Evolutionary conservation across 23 tunicate genomes (phyloP).

Genomic region (Trididemnum nubilum): DNA sequence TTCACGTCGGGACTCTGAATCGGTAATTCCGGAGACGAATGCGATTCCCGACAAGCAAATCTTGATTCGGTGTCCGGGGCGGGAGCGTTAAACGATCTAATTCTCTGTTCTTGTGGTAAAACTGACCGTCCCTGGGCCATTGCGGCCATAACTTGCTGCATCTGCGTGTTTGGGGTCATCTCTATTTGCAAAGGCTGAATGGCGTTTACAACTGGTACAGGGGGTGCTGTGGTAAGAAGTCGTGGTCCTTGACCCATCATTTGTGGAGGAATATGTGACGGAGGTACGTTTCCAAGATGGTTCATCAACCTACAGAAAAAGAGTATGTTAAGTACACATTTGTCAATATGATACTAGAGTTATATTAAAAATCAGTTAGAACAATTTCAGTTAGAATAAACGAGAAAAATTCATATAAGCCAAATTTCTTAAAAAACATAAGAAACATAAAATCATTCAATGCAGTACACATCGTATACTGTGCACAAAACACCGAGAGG

Average conservation of each 20-base stretch:
- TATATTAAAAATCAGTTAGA: neutral
- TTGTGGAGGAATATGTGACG: conserved; percentile 34
- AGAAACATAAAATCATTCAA: no score
- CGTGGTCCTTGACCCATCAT: conserved; percentile 45
- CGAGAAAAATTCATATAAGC: no score
- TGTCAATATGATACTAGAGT: no score
- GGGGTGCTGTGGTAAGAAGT: conserved; percentile 63
- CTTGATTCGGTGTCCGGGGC: conserved; percentile 7
- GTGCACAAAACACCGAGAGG: no score
- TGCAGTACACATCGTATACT: no score
- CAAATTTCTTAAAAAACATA: no score
- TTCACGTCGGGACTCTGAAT: neutral
- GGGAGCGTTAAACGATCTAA: neutral
- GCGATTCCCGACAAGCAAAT: neutral
- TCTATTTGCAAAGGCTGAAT: conserved; percentile 66
- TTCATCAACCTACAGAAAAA: conserved; percentile 58
- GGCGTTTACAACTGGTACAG: conserved; percentile 52
- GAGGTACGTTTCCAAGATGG: conserved; percentile 71
- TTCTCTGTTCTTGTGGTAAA: neutral
- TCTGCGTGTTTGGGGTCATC: conserved; percentile 69
- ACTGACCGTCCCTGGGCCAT: conserved; percentile 45
- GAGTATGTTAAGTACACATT: no score
- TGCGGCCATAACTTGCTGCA: conserved; percentile 80
- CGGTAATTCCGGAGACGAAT: neutral
- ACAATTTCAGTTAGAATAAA: no score